Conservation (phyloP, 1,140 invertebrate genomes). For the Ceratitis capitata region DNA sequence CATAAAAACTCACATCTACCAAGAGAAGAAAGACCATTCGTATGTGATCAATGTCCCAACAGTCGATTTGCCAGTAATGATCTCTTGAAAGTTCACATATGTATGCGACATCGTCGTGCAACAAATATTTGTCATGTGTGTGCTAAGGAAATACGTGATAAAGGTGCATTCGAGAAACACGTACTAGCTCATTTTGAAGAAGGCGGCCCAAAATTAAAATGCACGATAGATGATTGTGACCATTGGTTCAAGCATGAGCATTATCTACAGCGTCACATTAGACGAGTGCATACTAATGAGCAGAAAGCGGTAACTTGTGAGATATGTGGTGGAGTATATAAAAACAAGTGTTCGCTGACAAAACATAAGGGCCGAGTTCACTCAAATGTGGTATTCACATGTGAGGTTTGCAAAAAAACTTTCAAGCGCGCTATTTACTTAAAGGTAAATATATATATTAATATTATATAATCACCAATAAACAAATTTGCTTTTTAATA, state of each 20-base stretch:
- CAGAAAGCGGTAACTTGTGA: conserved; percentile 54
- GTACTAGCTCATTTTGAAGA: conserved; percentile 60
- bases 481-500: background rate
- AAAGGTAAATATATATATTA: conserved; percentile 48
- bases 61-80: conserved; percentile 58
- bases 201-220: conserved; percentile 58
- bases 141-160: conserved; percentile 60
- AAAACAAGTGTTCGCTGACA: conserved; percentile 55
- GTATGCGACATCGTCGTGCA: conserved; percentile 56
- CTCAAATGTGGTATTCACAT: conserved; percentile 58
- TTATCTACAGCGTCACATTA: conserved; percentile 57
- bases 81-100: conserved; percentile 58
- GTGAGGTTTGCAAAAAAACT: conserved; percentile 62
- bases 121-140: conserved; percentile 61
- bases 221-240: conserved; percentile 56
- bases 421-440: conserved; percentile 62
- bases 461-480: background rate
- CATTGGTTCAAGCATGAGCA: conserved; percentile 62
- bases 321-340: conserved; percentile 57
- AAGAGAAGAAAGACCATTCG: conserved; percentile 52
- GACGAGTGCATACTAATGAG: conserved; percentile 58
- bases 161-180: conserved; percentile 61
- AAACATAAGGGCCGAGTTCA: conserved; percentile 60
- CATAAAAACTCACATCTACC: conserved; percentile 60
- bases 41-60: conserved; percentile 56